Evolutionary conservation across 1,140 invertebrate genomes (phyloP).

Genomic region (Drosophila parvula): DNA sequence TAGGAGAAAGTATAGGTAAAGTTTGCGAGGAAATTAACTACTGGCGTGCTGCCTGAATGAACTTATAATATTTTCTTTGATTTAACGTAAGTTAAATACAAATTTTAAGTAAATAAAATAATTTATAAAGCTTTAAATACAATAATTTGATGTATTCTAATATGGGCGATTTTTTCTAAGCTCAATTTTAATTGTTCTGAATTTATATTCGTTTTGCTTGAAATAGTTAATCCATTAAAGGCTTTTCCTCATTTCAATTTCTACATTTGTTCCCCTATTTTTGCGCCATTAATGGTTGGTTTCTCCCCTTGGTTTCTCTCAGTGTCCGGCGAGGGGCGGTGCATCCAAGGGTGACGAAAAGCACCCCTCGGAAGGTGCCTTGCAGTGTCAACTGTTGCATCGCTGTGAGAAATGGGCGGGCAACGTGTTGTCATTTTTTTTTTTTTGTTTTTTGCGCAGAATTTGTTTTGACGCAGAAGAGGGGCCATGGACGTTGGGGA

Average conservation of each 20-base stretch:
- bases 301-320: not conserved
- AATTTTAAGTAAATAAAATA: not conserved
- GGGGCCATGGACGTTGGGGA: not conserved
- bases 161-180: no score
- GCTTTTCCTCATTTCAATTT: no score
- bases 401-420: conserved; percentile 18
- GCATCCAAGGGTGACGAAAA: not conserved
- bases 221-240: no score
- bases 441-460: conserved; percentile 22
- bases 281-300: no score
- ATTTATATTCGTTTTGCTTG: no score
- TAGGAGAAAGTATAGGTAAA: no score
- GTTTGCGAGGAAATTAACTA: no score
- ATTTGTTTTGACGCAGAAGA: conserved; percentile 6
- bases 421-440: conserved; percentile 16
- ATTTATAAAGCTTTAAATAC: not conserved
- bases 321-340: not conserved
- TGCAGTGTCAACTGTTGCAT: conserved; percentile 28
- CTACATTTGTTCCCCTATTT: no score
- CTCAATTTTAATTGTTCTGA: no score
- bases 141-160: not conserved
- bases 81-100: not conserved
- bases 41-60: no score
- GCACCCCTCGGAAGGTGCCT: conserved; percentile 3
- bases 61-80: not conserved